Evolutionary conservation across 2,888 invertebrate species (phyloP).

Genomic region (Tryphoninae sp.): DNA sequence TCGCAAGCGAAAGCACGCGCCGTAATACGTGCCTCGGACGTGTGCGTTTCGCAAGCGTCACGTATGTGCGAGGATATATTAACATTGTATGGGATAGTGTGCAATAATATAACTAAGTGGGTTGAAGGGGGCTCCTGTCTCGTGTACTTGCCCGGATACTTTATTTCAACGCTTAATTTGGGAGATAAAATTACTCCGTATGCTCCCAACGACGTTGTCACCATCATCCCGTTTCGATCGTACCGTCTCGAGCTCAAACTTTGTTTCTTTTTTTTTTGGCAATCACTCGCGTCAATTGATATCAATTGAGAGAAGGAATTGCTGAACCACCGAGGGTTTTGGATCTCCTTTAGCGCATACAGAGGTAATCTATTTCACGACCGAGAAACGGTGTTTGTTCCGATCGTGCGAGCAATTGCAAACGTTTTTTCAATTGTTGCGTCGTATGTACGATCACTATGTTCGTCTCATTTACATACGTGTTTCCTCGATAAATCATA

Average conservation of each 20-base stretch:
- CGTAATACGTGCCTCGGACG: constrained; percentile 42
- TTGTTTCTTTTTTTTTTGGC: constrained; percentile 39
- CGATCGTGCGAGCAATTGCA: constrained; percentile 10
- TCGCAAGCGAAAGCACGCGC: constrained; percentile 38
- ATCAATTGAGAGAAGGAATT: constrained; percentile 57
- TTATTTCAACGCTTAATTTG: constrained; percentile 41
- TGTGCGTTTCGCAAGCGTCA: constrained; percentile 47
- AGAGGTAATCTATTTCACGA: constrained; percentile 45
- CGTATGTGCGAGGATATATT: constrained; percentile 28
- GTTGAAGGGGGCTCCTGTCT: constrained; percentile 12
- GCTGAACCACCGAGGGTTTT: constrained; percentile 47
- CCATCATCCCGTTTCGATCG: constrained; percentile 16
- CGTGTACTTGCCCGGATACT: constrained; percentile 38
- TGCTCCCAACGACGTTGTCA: not conserved
- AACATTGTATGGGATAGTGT: not conserved
- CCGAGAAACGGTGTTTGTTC: constrained; percentile 4
- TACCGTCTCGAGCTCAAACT: not conserved
- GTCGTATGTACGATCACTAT: not conserved
- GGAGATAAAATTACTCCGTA: constrained; percentile 13
- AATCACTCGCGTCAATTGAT: constrained; percentile 58
- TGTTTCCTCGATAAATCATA: not conserved
- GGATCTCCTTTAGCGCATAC: constrained; percentile 24
- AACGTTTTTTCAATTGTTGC: not conserved
- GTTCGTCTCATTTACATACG: not conserved
- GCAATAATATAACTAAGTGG: not conserved